These are phyloP conservation scores for Drosophila mercatorum DNA, from an alignment of 2,888 invertebrate genomes.

Conservation along the genomic window DNA sequence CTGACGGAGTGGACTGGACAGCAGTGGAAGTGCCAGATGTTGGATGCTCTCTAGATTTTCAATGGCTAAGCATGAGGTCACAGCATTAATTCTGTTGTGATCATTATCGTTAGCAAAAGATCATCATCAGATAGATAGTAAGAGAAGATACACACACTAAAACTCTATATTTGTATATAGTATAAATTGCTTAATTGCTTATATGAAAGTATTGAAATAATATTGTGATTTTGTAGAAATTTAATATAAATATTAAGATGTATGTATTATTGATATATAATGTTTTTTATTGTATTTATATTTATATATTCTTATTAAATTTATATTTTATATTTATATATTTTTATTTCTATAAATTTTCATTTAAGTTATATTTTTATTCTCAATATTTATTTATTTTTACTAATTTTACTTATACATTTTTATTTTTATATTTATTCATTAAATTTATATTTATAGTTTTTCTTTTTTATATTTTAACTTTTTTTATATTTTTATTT, in stretches of 20 bases:
- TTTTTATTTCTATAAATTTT: too few species aligned
- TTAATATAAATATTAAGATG: background rate
- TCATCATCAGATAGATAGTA: conserved; percentile 27
- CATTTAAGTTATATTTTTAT: too few species aligned
- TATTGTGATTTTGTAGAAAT: background rate
- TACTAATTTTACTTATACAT: too few species aligned
- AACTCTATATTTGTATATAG: background rate
- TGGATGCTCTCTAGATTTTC: conserved; percentile 37
- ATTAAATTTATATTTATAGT: too few species aligned
- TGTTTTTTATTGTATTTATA: too few species aligned
- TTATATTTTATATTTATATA: too few species aligned
- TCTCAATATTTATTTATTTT: too few species aligned
- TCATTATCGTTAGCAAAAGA: conserved; percentile 33
- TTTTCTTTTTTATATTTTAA: too few species aligned
- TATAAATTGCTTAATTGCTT: background rate
- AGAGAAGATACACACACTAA: conserved; percentile 5
- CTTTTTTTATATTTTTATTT: too few species aligned
- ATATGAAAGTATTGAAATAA: background rate
- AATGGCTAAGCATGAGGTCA: conserved; percentile 64
- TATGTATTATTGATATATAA: too few species aligned
- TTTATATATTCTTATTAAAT: too few species aligned
- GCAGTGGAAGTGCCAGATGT: conserved; percentile 55
- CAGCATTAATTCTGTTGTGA: conserved; percentile 53
- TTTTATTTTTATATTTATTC: too few species aligned
- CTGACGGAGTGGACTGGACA: background rate